Base-by-base conservation (phyloP, 2,888 invertebrate species). In the Brenthis hecate region DNA sequence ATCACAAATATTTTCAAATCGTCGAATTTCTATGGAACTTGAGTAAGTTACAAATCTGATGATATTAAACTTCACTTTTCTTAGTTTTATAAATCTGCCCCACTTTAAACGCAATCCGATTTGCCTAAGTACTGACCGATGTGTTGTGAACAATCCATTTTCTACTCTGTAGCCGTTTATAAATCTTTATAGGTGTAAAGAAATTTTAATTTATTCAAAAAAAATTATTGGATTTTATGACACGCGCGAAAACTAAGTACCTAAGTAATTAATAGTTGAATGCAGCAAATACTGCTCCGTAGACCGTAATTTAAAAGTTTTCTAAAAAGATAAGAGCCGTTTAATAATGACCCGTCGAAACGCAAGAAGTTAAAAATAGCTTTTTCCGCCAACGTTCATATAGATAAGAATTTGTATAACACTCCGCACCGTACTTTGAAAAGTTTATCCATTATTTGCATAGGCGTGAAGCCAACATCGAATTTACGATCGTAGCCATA, bases 401-500 rank as follows among this genome's bases (percentile, higher is more conserved):
- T 77, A 70, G 78, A 73, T 78, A 78, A 68, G 72, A 79, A 73
- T 75, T 75, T 71, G 75, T 72, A 72, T 71, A 64, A 69, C 68
- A 72, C 51, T 60, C 23, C 60, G 58, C 57, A 58, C 57, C 56
- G 56, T 69, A 43, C 47, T 43, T 32, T 32, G 13, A 72, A 66
- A 58, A 62, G 60, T 61, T 50, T 36, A 47, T 56, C 58, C 60
- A 56, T 53, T 62, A 54, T 58, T 67, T 72, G 19, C 56, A 50
- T 55, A 65, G 65, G 67, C 61, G 56, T 57, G 62, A 57, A 63
- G 66, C 70, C 81, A 78, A 80, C 72, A 69, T 82, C 80, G 82
- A 83, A 81, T 83, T 81, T 85, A 81, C 79, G 78, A 83, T 83
- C 84, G 78, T 83, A 83, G 79, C 81, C 86, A 85, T 86, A 86